These are phyloP conservation scores for Anastatus disparis DNA, from an alignment of 1,140 invertebrate genomes.

Conservation along the genomic window DNA sequence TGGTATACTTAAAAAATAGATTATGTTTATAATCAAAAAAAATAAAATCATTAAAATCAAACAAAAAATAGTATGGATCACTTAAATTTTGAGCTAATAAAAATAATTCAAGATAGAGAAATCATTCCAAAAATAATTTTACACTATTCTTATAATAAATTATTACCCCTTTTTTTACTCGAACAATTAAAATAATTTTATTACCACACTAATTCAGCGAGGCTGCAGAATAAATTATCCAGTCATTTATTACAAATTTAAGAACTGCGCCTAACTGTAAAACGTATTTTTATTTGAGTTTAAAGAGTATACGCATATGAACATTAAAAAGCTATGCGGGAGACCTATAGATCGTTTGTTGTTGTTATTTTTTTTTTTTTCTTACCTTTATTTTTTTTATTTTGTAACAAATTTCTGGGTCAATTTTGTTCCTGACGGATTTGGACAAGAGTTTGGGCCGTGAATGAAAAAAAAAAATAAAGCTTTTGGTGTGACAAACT, in stretches of 20 bases:
- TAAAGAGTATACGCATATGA: neutral
- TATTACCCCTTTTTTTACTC: too few species aligned
- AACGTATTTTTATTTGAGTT: slow-evolving; percentile 19
- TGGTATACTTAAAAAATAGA: too few species aligned
- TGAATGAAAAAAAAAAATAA: slow-evolving; percentile 3
- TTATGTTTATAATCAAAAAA: too few species aligned
- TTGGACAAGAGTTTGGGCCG: slow-evolving; percentile 19
- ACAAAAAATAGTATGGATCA: too few species aligned
- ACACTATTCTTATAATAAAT: too few species aligned
- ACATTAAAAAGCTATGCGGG: slow-evolving; percentile 13
- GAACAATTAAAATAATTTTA: too few species aligned
- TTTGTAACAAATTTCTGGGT: slow-evolving; percentile 36
- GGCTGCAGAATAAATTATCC: neutral
- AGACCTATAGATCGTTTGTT: slow-evolving; percentile 15
- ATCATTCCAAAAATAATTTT: too few species aligned
- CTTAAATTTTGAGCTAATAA: too few species aligned
- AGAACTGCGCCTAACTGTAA: slow-evolving; percentile 21
- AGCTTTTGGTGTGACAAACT: slow-evolving; percentile 46
- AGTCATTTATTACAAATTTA: slow-evolving; percentile 15
- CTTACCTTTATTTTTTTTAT: too few species aligned
- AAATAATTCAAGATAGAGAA: too few species aligned
- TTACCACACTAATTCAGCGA: slow-evolving; percentile 11
- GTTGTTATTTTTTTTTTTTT: too few species aligned
- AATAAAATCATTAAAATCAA: too few species aligned
- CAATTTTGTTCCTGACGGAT: slow-evolving; percentile 36